Conservation (phyloP, 2,113 vertebrate species). For the Mormyrus iriodes region DNA sequence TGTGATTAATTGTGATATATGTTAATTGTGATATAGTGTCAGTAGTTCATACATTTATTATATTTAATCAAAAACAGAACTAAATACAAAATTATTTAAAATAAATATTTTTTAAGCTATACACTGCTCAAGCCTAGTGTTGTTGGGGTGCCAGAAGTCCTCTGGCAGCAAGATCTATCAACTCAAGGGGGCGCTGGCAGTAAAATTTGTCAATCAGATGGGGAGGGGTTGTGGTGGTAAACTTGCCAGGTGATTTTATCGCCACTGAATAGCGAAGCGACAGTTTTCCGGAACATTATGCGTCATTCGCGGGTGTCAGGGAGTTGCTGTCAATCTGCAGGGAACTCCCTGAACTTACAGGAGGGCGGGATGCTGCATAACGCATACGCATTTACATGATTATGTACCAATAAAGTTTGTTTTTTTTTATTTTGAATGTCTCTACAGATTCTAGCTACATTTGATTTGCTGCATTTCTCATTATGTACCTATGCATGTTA, state of each 20-base stretch:
- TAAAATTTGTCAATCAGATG: not conserved
- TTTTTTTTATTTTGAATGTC: not conserved
- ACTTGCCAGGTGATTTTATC: not conserved
- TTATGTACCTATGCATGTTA: not conserved
- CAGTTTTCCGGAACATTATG: not conserved
- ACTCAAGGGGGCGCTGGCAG: not conserved
- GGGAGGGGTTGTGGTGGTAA: not conserved
- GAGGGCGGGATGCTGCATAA: not conserved
- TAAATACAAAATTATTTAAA: not conserved
- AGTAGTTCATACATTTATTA: not conserved
- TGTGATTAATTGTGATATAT: too few relatives aligned
- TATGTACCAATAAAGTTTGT: not conserved
- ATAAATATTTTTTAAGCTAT: not conserved
- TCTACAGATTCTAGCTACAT: not conserved
- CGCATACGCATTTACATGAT: not conserved
- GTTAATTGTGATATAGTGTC: not conserved
- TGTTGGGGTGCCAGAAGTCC: not conserved
- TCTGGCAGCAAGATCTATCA: not conserved
- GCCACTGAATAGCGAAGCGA: not conserved
- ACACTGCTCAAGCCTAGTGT: not conserved
- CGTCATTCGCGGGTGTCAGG: not conserved
- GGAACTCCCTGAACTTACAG: not conserved
- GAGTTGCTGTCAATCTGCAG: not conserved
- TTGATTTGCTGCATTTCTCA: not conserved
- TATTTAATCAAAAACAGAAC: not conserved